Evolutionary conservation across 2,113 vertebrate genomes (phyloP), one percentile per base, ranked within the genome.

Genomic region (Tetrao urogallus): DNA sequence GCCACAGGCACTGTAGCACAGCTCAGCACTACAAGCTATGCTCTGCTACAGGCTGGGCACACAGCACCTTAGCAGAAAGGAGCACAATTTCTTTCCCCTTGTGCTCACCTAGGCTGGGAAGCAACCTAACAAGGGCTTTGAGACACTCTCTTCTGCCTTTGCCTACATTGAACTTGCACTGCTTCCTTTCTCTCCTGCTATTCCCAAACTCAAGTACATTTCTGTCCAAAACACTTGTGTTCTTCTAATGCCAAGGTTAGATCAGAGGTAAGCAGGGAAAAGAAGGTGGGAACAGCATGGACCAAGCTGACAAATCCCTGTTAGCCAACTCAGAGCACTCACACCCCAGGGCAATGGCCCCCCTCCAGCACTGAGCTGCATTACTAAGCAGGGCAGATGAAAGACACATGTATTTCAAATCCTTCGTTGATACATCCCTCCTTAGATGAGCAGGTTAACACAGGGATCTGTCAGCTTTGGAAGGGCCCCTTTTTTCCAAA

Each of bases 361-460:
- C 13, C 30, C n/a, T 38, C 45, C 54, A 87, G 34, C 64, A 60
- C 34, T 17, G 28, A 67, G 20, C 25, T 38, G 11, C 21, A 25
- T 28, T 38, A 64, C 42, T 36, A 7, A 42, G 32, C 42, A 50
- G 50, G 18, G 32, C 22, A 17, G 6, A 1, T 63, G 21, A 34
- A 52, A 86, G 7, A n/a, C 14, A 54, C 7, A 4, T 2, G 18
- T 7, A 43, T 50, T 63, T 82, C 42, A 77, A 36, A 42, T 34
- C 11, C 4, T 0, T 1, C 3, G 48, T 1, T 17, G 18, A 25
- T 42, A 22, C 3, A 32, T 18, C 28, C 14, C 25, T 74, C 12
- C 47, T 63, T 48, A 60, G 42, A 76, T 48, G 25, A 71, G 65
- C 43, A 86, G 61, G 36, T 79, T 90, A 65, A 38, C 11, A 4